Conservation (phyloP, 2,113 vertebrate genomes). For the Felis chaus region DNA sequence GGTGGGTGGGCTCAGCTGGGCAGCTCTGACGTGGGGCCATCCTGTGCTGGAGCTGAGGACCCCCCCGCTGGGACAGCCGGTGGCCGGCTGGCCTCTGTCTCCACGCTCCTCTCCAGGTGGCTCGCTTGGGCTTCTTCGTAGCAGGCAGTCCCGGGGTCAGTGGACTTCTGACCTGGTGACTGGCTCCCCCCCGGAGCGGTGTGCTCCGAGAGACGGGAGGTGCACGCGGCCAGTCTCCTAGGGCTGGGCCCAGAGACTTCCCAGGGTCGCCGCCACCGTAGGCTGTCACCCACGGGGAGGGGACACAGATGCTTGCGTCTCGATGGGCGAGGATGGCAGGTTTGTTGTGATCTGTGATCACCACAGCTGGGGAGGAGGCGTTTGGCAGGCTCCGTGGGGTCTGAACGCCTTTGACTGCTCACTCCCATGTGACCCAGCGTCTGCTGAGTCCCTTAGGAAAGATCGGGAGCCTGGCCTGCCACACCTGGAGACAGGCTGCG, state of each 20-base stretch:
- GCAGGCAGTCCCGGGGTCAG: background rate
- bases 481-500: background rate
- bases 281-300: background rate
- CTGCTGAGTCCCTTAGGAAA: background rate
- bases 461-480: background rate
- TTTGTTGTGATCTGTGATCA: background rate
- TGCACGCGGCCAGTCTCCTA: accelerated
- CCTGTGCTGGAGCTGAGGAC: accelerated
- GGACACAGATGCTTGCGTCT: accelerated
- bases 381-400: background rate
- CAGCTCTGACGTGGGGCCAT: accelerated
- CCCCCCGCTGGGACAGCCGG: accelerated
- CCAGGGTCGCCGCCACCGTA: background rate
- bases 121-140: background rate
- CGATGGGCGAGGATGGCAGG: background rate
- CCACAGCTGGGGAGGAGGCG: background rate
- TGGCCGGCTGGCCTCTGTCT: too few species aligned
- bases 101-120: accelerated
- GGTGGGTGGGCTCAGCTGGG: background rate
- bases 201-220: background rate
- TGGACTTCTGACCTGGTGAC: accelerated
- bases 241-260: background rate
- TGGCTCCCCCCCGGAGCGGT: background rate
- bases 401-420: background rate
- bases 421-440: accelerated